These are phyloP conservation scores for Euzophera pinguis DNA, from an alignment of 2,888 invertebrate genomes.

Conservation along the genomic window DNA sequence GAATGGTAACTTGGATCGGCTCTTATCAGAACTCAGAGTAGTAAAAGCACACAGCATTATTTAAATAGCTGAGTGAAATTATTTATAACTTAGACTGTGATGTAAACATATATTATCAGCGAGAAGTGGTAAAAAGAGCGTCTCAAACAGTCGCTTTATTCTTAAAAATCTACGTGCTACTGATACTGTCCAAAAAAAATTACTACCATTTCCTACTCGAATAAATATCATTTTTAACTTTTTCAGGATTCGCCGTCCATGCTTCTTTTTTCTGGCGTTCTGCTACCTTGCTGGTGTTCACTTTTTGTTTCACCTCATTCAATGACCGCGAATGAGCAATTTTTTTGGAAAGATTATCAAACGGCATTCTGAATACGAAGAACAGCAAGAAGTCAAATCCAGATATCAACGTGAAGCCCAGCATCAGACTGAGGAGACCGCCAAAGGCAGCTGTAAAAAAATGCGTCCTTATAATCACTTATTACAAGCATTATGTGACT, in stretches of 20 bases:
- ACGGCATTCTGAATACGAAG: conserved; percentile 74
- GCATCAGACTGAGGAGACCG: conserved; percentile 83
- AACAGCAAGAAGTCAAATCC: conserved; percentile 83
- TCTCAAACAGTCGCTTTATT: too few species aligned
- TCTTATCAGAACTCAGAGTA: too few species aligned
- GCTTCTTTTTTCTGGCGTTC: neutral
- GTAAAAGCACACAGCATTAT: too few species aligned
- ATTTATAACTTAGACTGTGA: too few species aligned
- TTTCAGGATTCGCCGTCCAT: neutral
- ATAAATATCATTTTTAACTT: neutral
- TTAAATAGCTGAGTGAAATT: too few species aligned
- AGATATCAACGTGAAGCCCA: conserved; percentile 85
- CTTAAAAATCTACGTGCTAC: too few species aligned
- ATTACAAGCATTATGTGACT: too few species aligned
- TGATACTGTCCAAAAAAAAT: too few species aligned
- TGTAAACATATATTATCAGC: too few species aligned
- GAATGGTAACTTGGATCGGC: too few species aligned
- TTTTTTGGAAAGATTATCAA: conserved; percentile 35
- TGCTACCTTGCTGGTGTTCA: neutral
- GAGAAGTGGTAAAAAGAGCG: too few species aligned
- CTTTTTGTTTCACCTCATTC: neutral
- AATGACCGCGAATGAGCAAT: neutral
- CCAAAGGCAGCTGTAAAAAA: conserved; percentile 83
- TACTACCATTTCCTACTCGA: neutral
- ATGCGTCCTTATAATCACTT: too few species aligned